Conservation (phyloP, 2,113 vertebrate genomes). For the Seriola rivoliana region DNA sequence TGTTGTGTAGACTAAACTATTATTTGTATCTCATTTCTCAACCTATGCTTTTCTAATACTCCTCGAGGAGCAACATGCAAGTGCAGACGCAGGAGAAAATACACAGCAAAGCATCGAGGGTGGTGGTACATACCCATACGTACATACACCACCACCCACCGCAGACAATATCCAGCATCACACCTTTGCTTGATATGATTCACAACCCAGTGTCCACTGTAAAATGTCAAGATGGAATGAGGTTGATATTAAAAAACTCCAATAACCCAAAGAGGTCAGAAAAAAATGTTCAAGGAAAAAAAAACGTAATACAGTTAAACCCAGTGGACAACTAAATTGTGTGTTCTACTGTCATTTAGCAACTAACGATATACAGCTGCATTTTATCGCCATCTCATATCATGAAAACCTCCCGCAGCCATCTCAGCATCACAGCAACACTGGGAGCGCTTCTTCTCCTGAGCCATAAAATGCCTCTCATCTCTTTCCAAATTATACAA, state of each 20-base stretch:
- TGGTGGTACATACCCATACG: not conserved
- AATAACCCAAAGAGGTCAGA: constrained; percentile 43
- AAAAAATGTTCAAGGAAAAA: constrained; percentile 16
- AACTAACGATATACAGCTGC: constrained; percentile 2
- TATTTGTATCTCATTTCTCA: constrained; percentile 77
- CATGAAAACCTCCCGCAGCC: not conserved
- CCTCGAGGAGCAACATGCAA: constrained; percentile 8
- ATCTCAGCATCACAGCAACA: constrained; percentile 38
- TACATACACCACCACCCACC: not conserved
- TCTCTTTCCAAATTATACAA: constrained; percentile 31
- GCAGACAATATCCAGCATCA: constrained; percentile 28
- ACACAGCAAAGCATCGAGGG: not conserved
- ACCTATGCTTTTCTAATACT: constrained; percentile 34
- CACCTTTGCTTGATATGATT: constrained; percentile 37
- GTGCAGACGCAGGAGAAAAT: constrained; percentile 18
- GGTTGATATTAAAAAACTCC: constrained; percentile 54
- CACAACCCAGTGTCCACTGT: constrained; percentile 31
- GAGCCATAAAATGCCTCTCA: constrained; percentile 37
- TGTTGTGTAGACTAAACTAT: constrained; percentile 62
- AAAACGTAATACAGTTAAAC: not conserved
- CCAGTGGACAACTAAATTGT: constrained; percentile 3
- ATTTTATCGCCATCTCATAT: constrained; percentile 20
- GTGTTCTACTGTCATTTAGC: constrained; percentile 24
- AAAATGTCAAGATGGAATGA: constrained; percentile 65
- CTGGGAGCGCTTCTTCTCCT: constrained; percentile 23